These are phyloP conservation scores for Todus mexicanus DNA, from an alignment of 2,797 vertebrate species.

Conservation along the genomic window DNA sequence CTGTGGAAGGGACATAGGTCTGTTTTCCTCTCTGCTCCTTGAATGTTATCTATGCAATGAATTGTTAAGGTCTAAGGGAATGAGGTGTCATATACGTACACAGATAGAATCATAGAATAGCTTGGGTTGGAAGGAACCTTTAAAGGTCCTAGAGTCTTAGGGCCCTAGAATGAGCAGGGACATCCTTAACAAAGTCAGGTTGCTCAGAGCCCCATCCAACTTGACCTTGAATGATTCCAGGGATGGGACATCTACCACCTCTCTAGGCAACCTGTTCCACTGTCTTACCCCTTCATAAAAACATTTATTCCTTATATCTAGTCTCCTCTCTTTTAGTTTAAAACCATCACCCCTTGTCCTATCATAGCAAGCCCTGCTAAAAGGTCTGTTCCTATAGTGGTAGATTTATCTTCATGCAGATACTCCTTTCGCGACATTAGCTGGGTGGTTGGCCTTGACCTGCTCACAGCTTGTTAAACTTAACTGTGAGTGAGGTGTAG, in stretches of 20 bases:
- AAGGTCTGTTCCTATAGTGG: neutral
- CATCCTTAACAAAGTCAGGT: neutral
- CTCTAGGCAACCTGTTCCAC: neutral
- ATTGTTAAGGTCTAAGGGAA: neutral
- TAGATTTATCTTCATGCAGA: neutral
- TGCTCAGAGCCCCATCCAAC: neutral
- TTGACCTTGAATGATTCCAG: neutral
- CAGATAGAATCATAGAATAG: neutral
- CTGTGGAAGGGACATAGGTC: neutral
- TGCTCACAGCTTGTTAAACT: neutral
- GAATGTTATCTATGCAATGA: neutral
- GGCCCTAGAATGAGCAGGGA: neutral
- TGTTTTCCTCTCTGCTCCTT: too few species aligned
- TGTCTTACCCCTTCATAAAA: neutral
- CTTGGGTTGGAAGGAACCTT: neutral
- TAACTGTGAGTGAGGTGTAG: neutral
- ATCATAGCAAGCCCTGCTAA: neutral
- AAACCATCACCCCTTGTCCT: neutral
- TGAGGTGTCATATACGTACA: neutral
- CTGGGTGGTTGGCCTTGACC: neutral
- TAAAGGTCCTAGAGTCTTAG: neutral
- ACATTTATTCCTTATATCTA: neutral
- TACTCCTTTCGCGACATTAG: neutral
- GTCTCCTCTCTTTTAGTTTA: neutral
- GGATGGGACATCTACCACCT: neutral